A percentile compares a stretch with the other conserved stretches of the same genome.
phyloP scores from a whole-genome alignment of 2,113 vertebrate genomes.

The Calidris pugnax region DNA sequence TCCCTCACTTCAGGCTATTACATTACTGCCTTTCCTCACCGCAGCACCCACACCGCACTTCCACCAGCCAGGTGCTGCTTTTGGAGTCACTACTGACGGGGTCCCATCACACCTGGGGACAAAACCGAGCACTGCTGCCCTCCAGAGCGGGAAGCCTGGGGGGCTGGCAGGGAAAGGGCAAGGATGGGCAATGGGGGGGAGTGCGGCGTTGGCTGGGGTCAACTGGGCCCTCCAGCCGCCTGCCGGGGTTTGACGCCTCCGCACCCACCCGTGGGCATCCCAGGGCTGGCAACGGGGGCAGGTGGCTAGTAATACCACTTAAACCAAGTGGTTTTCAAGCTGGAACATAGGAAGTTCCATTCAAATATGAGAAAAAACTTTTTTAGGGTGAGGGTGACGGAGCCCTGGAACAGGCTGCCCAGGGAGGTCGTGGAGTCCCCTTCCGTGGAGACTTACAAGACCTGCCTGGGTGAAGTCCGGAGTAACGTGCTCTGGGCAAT shows the following conservation, averaged over 20 bases:
- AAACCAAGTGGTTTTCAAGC: background rate
- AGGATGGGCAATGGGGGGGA: too few relatives aligned
- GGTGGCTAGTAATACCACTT: background rate
- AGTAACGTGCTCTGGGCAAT: too few relatives aligned
- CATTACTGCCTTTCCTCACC: accelerated
- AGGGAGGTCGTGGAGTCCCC: too few relatives aligned
- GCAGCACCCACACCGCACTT: background rate
- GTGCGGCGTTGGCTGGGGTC: accelerated
- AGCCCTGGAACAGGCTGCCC: too few relatives aligned
- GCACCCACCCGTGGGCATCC: too few relatives aligned
- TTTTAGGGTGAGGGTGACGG: too few relatives aligned
- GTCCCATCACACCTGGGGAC: accelerated
- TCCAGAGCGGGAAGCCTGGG: accelerated
- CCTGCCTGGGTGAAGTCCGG: too few relatives aligned
- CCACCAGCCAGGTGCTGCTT: background rate
- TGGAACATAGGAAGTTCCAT: too few relatives aligned
- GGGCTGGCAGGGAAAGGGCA: background rate
- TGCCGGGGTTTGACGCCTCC: background rate
- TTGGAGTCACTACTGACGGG: accelerated
- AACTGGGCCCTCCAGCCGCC: accelerated
- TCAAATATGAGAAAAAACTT: too few relatives aligned
- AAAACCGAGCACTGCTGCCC: accelerated
- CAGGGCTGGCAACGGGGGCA: background rate
- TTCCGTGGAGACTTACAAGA: too few relatives aligned
- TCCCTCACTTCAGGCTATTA: background rate